Percentiles rank a stretch among this genome's conserved stretches.
phyloP scores from a whole-genome alignment of 2,888 invertebrate genomes.

The Tenthredo distinguenda region DNA sequence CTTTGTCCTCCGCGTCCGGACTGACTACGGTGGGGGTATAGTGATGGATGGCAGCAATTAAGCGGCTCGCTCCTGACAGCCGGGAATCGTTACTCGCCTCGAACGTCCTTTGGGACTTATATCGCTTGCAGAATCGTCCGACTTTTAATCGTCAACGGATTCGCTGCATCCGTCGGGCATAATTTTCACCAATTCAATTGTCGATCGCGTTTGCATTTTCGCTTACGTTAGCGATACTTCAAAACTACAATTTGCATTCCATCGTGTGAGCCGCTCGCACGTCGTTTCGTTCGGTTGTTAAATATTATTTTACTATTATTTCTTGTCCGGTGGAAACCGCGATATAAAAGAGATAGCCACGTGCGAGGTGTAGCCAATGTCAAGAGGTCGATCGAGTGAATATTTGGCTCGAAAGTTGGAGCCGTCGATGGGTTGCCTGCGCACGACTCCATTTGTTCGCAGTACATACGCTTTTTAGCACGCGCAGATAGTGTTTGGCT shows the following conservation, averaged over 20 bases:
- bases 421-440: constrained; percentile 32
- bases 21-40: constrained; percentile 62
- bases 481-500: constrained; percentile 46
- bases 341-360: constrained; percentile 18
- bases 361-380: neutral
- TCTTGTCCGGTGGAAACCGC: neutral
- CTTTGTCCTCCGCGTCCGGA: constrained; percentile 51
- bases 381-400: constrained; percentile 32
- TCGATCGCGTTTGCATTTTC: constrained; percentile 4
- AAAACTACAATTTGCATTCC: neutral
- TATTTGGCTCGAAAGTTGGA: constrained; percentile 19
- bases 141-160: constrained; percentile 53
- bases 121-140: constrained; percentile 56
- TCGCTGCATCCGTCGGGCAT: constrained; percentile 30
- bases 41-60: constrained; percentile 71
- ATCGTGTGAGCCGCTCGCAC: neutral
- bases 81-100: constrained; percentile 59
- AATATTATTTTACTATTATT: constrained; percentile 9
- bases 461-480: constrained; percentile 45
- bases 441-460: constrained; percentile 39
- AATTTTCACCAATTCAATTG: constrained; percentile 41
- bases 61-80: constrained; percentile 64
- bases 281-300: neutral
- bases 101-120: constrained; percentile 50
- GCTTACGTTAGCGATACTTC: neutral